Conservation (phyloP, 2,113 vertebrate species). For the Nycticebus coucang region DNA sequence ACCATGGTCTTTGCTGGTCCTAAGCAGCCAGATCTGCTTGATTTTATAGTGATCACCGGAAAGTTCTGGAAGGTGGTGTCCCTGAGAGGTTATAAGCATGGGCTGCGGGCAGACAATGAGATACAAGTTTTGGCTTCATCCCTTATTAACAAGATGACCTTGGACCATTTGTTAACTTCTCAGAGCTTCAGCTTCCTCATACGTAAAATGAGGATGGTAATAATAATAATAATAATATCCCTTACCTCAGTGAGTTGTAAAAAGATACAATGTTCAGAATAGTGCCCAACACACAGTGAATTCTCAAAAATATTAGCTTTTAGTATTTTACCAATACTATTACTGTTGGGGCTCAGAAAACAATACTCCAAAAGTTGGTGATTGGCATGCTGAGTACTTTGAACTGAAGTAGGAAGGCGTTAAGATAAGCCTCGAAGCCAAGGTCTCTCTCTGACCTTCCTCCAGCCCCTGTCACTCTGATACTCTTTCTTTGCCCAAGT, state of each 20-base stretch:
- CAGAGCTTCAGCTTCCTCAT: neutral
- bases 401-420: neutral
- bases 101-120: neutral
- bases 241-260: neutral
- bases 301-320: neutral
- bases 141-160: neutral
- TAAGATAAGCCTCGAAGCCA: neutral
- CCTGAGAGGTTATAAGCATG: neutral
- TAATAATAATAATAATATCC: neutral
- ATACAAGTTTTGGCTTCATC: neutral
- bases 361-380: neutral
- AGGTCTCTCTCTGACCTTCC: neutral
- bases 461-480: neutral
- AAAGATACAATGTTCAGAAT: neutral
- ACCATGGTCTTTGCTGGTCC: neutral
- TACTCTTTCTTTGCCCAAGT: neutral
- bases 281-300: neutral
- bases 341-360: neutral
- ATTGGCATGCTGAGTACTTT: neutral
- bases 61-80: neutral
- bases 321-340: neutral
- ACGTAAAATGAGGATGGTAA: neutral
- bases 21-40: neutral
- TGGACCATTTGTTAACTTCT: neutral
- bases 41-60: neutral